Base-by-base conservation (phyloP, 2,113 vertebrate genomes). In the Marmota flaviventris region DNA sequence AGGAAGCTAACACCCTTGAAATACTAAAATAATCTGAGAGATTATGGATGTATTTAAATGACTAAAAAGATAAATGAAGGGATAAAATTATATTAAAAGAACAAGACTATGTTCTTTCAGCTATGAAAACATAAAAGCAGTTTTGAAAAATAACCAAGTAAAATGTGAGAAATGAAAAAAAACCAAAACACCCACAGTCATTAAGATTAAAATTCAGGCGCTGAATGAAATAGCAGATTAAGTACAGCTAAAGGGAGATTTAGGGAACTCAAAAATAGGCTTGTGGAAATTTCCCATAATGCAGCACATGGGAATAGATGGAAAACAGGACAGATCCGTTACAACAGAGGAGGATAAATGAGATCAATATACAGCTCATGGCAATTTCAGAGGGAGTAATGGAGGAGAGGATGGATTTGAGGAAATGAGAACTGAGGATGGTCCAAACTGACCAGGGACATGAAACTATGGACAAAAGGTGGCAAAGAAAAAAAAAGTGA, bases 201-300 rank as follows among this genome's bases (percentile, higher is more conserved):
- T 75, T 48, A 88, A 86, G 81, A 83, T 48, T 89, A 89, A 79
- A 96, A 88, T 83, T 37, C 39, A 93, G 63, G 85, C 42, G 25
- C 37, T 86, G 37, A 93, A 94, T 65, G 29, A 89, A 93, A 91
- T 12, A 88, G 16, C 39, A 91, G 58, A 73, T 93, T 81, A 88
- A 69, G 18, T 45, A 32, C 0, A 86, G 29, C 45, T 78, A 69
- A 94, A 86, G 78, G 53, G 24, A 95, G 56, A 91, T 13, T 63
- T n/a, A 39, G 61, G 69, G 51, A 93, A 82, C 37, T 75, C 42
- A 78, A 89, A 63, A 82, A 91, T 5, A 32, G n/a, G 34, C 63
- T 81, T 78, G 77, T 89, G 39, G 48, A 91, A 89, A 95, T 76
- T 72, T 91, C 34, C 51, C 78, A 37, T 9, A 88, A 42, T 22